Evolutionary conservation across 1,140 invertebrate species (phyloP), one percentile per base, ranked within the genome.

Genomic region (Temnothorax longispinosus): DNA sequence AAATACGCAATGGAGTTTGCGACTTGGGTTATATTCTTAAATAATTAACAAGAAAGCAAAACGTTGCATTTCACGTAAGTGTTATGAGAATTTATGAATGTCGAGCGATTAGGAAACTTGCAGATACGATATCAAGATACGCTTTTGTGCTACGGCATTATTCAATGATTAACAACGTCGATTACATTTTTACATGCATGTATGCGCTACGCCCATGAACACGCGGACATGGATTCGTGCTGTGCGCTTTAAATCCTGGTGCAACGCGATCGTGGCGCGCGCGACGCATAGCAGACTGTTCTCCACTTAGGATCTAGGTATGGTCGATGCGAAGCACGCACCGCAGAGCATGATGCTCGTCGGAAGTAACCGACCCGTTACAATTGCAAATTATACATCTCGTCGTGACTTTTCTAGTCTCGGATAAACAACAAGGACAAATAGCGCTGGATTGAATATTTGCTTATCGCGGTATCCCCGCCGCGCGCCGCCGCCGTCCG

Each of bases 361-460:
- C 78, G 78, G 65, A 81, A 81, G 65, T 81, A 81, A 81, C 65
- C 78, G 50, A 44, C 52, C 78, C 78, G 78, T 81, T 81, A 81
- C 78, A 81, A 81, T 81, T 71, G 64, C 67, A 81, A 81, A 81
- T 81, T 21, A 21, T 71, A 38, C 21, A 21, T 21, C 65, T 32
- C 76, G 11, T 65, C 44, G 21, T 72, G 64, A 81, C 65, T 81
- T 81, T 81, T 10, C 32, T 81, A 62, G 35, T 71, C 27, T 15
- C 15, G 15, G n/a, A 65, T 81, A 72, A 72, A 81, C 47, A 81
- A 56, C 44, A 81, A 71, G 50, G 35, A 81, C 78, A 72, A 81
- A 81, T 81, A 81, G 50, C 21, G 15, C 2, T 38, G 7, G 47
- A 71, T 72, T 65, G 76, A 50, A 81, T 81, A 81, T 81, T 81